Evolutionary conservation across 1,140 invertebrate genomes (phyloP).

Genomic region (Macrobrachium nipponense): DNA sequence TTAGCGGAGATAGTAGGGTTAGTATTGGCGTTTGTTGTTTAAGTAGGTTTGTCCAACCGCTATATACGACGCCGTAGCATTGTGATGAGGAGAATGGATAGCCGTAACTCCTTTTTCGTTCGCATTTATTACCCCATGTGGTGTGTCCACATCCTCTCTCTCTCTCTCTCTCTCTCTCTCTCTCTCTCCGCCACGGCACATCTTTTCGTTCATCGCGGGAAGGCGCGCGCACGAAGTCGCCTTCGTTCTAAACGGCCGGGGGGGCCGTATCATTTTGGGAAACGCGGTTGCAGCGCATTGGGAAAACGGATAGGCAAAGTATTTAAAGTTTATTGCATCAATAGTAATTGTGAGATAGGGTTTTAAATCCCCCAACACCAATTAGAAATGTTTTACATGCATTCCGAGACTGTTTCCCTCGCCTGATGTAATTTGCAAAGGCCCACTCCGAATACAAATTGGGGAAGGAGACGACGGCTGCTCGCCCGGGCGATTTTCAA

Average conservation of each 20-base stretch:
- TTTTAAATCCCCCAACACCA: slow-evolving; percentile 41
- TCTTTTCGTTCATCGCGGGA: background rate
- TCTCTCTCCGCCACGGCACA: background rate
- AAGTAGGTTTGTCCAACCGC: slow-evolving; percentile 1
- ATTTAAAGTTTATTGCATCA: slow-evolving; percentile 43
- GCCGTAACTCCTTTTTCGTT: slow-evolving; percentile 10
- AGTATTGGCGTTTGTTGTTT: slow-evolving; percentile 10
- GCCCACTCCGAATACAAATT: slow-evolving; percentile 33
- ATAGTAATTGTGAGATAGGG: slow-evolving; percentile 41
- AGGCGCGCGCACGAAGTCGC: background rate
- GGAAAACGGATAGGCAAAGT: slow-evolving; percentile 25
- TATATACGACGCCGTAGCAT: slow-evolving; percentile 6
- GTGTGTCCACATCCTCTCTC: background rate
- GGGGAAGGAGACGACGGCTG: too few species aligned
- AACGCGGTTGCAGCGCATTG: background rate
- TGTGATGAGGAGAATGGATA: slow-evolving; percentile 11
- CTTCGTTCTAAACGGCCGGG: too few species aligned
- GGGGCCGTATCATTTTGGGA: slow-evolving; percentile 5
- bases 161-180: too few species aligned
- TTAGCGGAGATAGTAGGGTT: slow-evolving; percentile 4
- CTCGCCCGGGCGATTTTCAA: background rate
- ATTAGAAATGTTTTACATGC: slow-evolving; percentile 41
- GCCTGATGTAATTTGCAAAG: slow-evolving; percentile 39
- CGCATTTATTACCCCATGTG: slow-evolving; percentile 5
- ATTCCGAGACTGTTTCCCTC: slow-evolving; percentile 27